Percentiles rank a stretch among this genome's conserved stretches.
Conservation (phyloP, 2,797 vertebrate genomes). For the Poeciliopsis presidionis region DNA sequence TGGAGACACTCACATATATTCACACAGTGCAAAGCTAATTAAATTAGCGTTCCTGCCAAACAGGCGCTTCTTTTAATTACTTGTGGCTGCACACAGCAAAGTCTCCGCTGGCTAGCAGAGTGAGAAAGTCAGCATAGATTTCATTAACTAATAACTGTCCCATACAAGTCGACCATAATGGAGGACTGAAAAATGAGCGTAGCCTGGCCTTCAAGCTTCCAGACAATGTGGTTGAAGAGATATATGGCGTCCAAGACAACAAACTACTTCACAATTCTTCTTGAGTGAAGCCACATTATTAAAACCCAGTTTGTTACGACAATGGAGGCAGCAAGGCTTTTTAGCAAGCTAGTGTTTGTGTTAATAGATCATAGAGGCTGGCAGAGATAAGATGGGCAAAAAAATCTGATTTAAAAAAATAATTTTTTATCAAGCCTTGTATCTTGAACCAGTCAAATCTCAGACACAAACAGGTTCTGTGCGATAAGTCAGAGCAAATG, state of each 20-base stretch:
- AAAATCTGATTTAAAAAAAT: background rate
- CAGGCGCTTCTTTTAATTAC: conserved; percentile 77
- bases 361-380: conserved; percentile 35
- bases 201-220: conserved; percentile 17
- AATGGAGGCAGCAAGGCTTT: conserved; percentile 15
- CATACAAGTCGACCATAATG: conserved; percentile 40
- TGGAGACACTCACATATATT: conserved; percentile 29
- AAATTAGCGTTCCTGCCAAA: conserved; percentile 77
- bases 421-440: conserved; percentile 22
- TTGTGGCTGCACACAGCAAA: conserved; percentile 57
- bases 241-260: conserved; percentile 21
- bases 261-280: conserved; percentile 11
- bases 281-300: conserved; percentile 20
- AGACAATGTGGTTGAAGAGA: conserved; percentile 31
- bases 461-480: conserved; percentile 41
- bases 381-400: conserved; percentile 22
- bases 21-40: conserved; percentile 63
- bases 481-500: conserved; percentile 40
- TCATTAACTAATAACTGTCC: conserved; percentile 55
- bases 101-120: conserved; percentile 55
- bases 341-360: conserved; percentile 20
- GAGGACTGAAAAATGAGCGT: conserved; percentile 22
- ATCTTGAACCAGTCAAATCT: conserved; percentile 38
- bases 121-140: conserved; percentile 54
- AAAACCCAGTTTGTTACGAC: conserved; percentile 12